These are phyloP conservation scores for Oopsacas minuta DNA, from an alignment of 37 sponge, comb jelly and placozoan genomes.

Conservation along the genomic window DNA sequence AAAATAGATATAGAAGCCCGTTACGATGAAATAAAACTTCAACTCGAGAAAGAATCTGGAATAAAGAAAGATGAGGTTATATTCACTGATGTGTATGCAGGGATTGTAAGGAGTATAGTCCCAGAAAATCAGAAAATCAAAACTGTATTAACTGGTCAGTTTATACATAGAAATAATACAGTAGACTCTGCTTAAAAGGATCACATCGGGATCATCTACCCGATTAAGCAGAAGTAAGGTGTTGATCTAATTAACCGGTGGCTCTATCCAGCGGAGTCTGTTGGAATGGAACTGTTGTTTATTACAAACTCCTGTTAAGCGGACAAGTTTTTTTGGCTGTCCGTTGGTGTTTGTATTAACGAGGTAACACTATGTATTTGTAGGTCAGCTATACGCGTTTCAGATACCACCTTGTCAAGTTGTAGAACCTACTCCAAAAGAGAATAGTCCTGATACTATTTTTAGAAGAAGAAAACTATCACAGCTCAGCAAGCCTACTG, in stretches of 20 bases:
- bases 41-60: background rate
- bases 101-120: background rate
- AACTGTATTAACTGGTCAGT: background rate
- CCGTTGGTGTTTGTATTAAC: too few relatives aligned
- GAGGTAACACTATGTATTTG: too few relatives aligned
- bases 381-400: conserved; percentile 5
- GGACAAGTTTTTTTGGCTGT: too few relatives aligned
- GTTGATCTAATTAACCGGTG: too few relatives aligned
- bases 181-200: background rate
- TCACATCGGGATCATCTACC: background rate
- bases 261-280: too few relatives aligned
- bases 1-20: conserved; percentile 50
- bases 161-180: background rate
- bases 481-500: background rate
- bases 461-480: background rate
- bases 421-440: background rate
- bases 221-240: background rate
- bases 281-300: too few relatives aligned
- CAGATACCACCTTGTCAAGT: background rate
- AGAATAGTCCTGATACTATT: background rate
- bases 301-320: too few relatives aligned
- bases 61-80: background rate
- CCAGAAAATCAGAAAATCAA: conserved; percentile 9
- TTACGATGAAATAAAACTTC: conserved; percentile 37
- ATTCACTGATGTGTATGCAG: background rate